Evolutionary conservation across 1,140 invertebrate genomes (phyloP), one percentile per base, ranked within the genome.

Genomic region (Probaryconus sp.): DNA sequence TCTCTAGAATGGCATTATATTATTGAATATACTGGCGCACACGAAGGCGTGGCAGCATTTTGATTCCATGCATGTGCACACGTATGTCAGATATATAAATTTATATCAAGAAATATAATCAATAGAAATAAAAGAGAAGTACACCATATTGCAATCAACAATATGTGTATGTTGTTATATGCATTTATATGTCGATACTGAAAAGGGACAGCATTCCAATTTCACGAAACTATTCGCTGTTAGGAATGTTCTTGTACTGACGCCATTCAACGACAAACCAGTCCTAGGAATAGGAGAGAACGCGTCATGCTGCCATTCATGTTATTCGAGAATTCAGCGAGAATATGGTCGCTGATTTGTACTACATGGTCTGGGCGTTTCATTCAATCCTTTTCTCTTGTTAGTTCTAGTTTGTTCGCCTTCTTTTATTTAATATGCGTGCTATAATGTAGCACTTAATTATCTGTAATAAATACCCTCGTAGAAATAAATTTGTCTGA

Each of bases 341-440:
- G 33, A 53, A 53, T 53, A 53, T 40, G 35, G 13, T 28, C 13
- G 20, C 9, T 40, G 50, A 53, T 53, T 53, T 53, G 50, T 53
- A 40, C 13, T 40, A 53, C 35, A 28, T 11, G 21, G 9, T 20
- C 28, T 53, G 11, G 21, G 18, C 10, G 21, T 40, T 53, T 53
- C 50, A 26, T 53, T 21, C 1, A 35, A 35, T 31, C 1, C 16
- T 28, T 11, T 45, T 4, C 16, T 45, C 24, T 28, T 45, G 14
- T 45, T 45, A 16, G 24, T 28, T 10, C 20, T 14, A 4, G 2
- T 42, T 13, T 24, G 16, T 18, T 47, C 11, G 14, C 43, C 16
- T 7, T 10, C n/a, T 37, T 37, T 1, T 16, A 38, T 38, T 7
- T 10, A 10, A 10, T 31, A 31, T 31, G 3, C 2, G 30, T 2